These are phyloP conservation scores for Halocynthia roretzi DNA, from an alignment of 23 tunicate genomes.

Conservation along the genomic window DNA sequence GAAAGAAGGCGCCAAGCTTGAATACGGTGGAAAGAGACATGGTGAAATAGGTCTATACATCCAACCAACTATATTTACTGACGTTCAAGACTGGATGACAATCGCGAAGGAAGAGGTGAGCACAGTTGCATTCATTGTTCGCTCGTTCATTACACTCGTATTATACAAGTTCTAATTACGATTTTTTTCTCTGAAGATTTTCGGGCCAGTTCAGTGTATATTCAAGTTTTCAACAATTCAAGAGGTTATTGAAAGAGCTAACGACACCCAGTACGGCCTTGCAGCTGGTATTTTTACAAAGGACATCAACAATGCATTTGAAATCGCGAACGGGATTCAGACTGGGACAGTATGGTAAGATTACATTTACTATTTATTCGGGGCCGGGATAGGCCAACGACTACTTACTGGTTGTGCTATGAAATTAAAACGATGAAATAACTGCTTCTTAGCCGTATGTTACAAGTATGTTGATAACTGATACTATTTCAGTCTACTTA, in stretches of 20 bases:
- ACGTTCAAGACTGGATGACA: slow-evolving; percentile 69
- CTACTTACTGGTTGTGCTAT: not conserved
- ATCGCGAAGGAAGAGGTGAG: slow-evolving; percentile 89
- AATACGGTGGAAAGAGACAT: slow-evolving; percentile 66
- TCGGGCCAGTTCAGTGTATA: slow-evolving; percentile 92
- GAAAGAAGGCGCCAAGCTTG: slow-evolving; percentile 78
- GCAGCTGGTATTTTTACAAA: slow-evolving; percentile 89
- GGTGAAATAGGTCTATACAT: slow-evolving; percentile 69
- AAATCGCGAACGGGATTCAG: slow-evolving; percentile 74
- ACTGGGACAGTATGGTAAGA: slow-evolving; percentile 88
- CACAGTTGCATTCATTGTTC: not conserved
- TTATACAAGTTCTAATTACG: not conserved
- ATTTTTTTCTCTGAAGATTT: slow-evolving; percentile 31
- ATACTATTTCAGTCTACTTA: not conserved
- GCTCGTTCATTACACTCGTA: not conserved
- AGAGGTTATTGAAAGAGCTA: slow-evolving; percentile 76
- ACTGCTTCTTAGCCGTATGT: no score
- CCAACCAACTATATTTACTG: slow-evolving; percentile 79
- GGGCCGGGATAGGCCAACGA: no score
- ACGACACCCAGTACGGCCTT: slow-evolving; percentile 67
- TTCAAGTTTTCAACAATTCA: slow-evolving; percentile 67
- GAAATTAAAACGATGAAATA: not conserved
- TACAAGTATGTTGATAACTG: no score
- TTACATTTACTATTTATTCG: no score
- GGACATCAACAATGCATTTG: slow-evolving; percentile 66